A percentile compares a stretch with the other conserved stretches of the same genome.
Evolutionary conservation across 53 echinoderm and acorn worm species (phyloP).

Genomic region (Henricia sp.): DNA sequence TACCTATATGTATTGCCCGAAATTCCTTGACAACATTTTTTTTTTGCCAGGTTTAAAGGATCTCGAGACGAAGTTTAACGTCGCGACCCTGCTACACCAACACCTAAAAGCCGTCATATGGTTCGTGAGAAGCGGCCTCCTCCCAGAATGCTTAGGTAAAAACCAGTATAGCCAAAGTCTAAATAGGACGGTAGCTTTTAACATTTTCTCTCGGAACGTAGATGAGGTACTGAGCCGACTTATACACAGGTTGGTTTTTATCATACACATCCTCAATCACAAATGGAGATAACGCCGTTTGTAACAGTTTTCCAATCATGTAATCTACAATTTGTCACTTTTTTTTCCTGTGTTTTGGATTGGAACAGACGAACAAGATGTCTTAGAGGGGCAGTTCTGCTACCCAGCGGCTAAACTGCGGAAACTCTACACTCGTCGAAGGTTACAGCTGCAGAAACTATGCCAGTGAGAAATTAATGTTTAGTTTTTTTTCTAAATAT

Average conservation of each 20-base stretch:
- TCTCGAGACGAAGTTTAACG: constrained; percentile 86
- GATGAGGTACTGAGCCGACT: no score
- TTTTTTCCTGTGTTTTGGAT: neutral
- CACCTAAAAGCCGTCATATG: constrained; percentile 88
- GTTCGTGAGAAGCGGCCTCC: constrained; percentile 80
- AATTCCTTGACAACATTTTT: no score
- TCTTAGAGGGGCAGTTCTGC: constrained; percentile 80
- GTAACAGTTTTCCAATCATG: no score
- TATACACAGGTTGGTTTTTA: no score
- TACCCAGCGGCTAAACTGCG: constrained; percentile 77
- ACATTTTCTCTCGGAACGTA: no score
- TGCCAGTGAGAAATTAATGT: constrained; percentile 89
- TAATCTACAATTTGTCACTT: no score
- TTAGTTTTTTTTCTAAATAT: no score
- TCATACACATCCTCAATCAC: no score
- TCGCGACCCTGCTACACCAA: constrained; percentile 83
- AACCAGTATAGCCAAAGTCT: no score
- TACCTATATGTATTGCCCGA: no score
- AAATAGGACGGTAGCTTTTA: no score
- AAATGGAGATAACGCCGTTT: no score
- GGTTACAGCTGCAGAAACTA: constrained; percentile 79
- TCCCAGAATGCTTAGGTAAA: constrained; percentile 90
- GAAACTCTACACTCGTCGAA: constrained; percentile 71
- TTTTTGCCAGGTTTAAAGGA: constrained; percentile 74
- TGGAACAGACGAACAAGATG: constrained; percentile 75